Conservation (phyloP, 2,888 invertebrate species). For the Pseudoips prasinana region DNA sequence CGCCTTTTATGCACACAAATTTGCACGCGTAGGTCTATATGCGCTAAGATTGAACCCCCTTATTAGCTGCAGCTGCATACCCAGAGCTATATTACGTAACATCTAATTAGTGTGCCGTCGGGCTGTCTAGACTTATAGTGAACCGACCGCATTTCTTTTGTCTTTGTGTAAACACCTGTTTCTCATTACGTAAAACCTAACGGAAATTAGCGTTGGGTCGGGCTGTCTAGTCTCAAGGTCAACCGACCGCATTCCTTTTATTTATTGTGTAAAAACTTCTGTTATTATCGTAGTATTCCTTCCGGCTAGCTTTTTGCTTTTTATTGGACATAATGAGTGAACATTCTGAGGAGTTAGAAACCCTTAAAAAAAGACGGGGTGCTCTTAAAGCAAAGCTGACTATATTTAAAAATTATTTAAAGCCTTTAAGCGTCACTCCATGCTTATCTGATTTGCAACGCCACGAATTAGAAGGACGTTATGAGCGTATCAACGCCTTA, state of each 20-base stretch:
- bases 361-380: conserved; percentile 2
- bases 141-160: too few species aligned
- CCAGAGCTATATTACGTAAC: too few species aligned
- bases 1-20: background rate
- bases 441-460: conserved; percentile 1
- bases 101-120: too few species aligned
- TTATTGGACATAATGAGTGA: background rate
- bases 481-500: conserved; percentile 2
- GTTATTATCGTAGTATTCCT: background rate
- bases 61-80: background rate
- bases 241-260: background rate
- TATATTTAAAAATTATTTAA: conserved; percentile 3
- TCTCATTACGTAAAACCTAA: background rate
- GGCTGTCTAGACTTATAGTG: too few species aligned
- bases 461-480: conserved; percentile 1
- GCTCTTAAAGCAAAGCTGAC: conserved; percentile 5
- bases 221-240: background rate
- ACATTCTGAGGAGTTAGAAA: background rate
- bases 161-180: background rate
- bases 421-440: background rate
- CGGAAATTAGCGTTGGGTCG: background rate
- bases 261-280: background rate
- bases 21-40: background rate
- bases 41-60: background rate
- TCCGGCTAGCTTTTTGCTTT: too few species aligned